A percentile compares a stretch with the other conserved stretches of the same genome.
phyloP scores from a whole-genome alignment of 2,888 invertebrate genomes.

The Spisula solida region DNA sequence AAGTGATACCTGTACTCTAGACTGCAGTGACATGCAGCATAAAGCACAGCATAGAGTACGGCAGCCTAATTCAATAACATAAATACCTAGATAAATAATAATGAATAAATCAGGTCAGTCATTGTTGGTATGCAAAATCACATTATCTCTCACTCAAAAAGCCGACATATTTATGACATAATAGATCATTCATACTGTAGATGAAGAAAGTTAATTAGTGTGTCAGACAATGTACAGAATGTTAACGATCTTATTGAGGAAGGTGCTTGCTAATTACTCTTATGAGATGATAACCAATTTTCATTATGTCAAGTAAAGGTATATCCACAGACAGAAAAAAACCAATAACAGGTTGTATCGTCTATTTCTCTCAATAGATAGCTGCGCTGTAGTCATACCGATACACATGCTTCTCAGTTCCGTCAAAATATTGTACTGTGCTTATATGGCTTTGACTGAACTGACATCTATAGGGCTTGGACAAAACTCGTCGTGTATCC shows the following conservation, averaged over 20 bases:
- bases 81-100: not conserved
- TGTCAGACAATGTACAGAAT: conserved; percentile 13
- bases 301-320: not conserved
- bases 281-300: not conserved
- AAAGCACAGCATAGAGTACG: not conserved
- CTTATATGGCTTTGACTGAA: no score
- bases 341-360: no score
- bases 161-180: conserved; percentile 42
- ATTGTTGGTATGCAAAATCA: not conserved
- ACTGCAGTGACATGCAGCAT: not conserved
- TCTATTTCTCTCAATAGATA: no score
- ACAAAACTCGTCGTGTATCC: no score
- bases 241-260: not conserved
- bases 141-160: not conserved
- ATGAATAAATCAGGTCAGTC: not conserved
- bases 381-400: no score
- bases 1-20: no score
- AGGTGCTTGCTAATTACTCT: conserved; percentile 8
- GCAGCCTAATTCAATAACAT: not conserved
- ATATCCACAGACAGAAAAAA: not conserved
- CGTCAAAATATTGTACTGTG: no score
- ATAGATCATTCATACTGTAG: conserved; percentile 20
- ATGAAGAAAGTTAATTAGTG: conserved; percentile 2
- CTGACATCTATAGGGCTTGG: no score
- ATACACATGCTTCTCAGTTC: no score